Evolutionary conservation across 92 coral and sea anemone species (phyloP).

Genomic region (Ricordea florida): DNA sequence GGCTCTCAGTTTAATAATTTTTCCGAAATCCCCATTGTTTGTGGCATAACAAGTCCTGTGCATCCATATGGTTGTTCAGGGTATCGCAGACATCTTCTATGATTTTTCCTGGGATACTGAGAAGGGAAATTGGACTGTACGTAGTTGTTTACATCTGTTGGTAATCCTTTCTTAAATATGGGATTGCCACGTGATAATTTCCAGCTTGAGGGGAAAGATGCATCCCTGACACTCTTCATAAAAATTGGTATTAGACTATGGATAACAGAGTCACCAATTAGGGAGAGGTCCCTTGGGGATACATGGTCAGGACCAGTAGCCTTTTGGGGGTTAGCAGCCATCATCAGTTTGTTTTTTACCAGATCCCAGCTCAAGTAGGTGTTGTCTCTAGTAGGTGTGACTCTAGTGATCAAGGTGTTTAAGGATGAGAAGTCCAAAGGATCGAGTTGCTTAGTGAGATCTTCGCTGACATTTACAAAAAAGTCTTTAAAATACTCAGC

Average conservation of each 20-base stretch:
- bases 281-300: conserved; percentile 29
- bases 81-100: no score
- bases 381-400: conserved; percentile 20
- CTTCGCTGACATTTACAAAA: background rate
- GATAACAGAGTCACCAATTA: background rate
- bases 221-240: conserved; percentile 18
- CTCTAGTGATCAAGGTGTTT: background rate
- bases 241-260: conserved; percentile 10
- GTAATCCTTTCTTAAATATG: no score
- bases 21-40: no score
- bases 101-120: no score
- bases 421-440: conserved; percentile 8
- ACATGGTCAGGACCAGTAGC: conserved; percentile 36
- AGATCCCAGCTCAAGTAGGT: conserved; percentile 23
- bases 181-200: no score
- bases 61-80: no score
- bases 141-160: no score
- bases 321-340: conserved; percentile 22
- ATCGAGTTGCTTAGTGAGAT: background rate
- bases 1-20: no score
- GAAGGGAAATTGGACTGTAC: no score
- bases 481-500: conserved; percentile 3
- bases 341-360: background rate
- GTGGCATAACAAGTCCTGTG: no score
- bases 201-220: no score